phyloP scores from a whole-genome alignment of 1,140 invertebrate species.

The Drosophila pallidifrons region DNA sequence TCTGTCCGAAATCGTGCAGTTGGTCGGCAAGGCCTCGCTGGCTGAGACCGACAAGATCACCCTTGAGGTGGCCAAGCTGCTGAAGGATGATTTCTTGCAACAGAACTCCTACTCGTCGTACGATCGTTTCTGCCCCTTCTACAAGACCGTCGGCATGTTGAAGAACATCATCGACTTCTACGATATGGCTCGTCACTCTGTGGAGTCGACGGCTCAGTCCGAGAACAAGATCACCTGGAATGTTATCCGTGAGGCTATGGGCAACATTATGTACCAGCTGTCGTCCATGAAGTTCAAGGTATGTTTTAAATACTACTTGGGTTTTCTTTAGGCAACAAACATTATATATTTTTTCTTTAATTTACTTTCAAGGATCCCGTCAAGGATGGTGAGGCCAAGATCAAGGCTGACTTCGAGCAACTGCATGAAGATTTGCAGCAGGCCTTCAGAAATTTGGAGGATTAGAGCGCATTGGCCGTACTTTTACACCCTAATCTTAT shows the following conservation, averaged over 20 bases:
- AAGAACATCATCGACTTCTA: conserved; percentile 99
- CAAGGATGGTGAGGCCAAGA: conserved; percentile 98
- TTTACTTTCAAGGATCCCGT: conserved; percentile 92
- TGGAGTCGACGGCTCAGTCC: conserved; percentile 98
- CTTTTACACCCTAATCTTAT: conserved; percentile 79
- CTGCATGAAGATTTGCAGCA: conserved; percentile 97
- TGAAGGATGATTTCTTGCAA: conserved; percentile 99
- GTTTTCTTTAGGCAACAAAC: too few species aligned
- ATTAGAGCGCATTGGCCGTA: conserved; percentile 88
- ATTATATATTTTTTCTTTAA: not conserved
- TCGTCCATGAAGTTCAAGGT: conserved; percentile 99
- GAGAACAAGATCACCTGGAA: conserved; percentile 99
- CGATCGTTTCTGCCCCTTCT: conserved; percentile 99
- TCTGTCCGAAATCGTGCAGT: conserved; percentile 99
- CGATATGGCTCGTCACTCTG: conserved; percentile 98
- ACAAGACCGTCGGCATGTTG: conserved; percentile 99
- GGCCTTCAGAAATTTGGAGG: conserved; percentile 99
- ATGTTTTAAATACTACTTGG: conserved; percentile 4
- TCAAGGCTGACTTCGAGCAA: conserved; percentile 98
- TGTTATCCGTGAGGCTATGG: conserved; percentile 98
- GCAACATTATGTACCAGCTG: conserved; percentile 97
- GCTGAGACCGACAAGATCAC: conserved; percentile 99
- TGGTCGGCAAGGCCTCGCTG: conserved; percentile 99
- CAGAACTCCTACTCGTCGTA: conserved; percentile 99
- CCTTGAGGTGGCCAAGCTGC: conserved; percentile 98